Evolutionary conservation across 2,888 invertebrate genomes (phyloP).

Genomic region (Tanytarsus gracilentus): DNA sequence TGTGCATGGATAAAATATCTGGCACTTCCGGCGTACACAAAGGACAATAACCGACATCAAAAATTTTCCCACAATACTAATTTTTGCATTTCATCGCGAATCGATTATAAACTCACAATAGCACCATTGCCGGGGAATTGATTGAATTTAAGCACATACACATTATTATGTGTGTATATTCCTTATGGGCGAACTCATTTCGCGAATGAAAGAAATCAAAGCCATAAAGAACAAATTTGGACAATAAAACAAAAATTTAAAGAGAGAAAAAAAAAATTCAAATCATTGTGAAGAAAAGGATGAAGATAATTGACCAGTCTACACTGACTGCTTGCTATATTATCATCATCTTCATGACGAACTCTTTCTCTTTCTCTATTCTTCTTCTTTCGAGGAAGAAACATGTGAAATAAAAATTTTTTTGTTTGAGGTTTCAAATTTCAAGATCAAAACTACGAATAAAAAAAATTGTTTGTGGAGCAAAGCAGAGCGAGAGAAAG

Average conservation of each 20-base stretch:
- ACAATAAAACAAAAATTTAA: conserved; percentile 3
- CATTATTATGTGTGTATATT: background rate
- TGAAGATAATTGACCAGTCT: background rate
- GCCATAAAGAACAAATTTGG: conserved; percentile 22
- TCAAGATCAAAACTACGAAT: conserved; percentile 18
- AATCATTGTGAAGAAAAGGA: conserved; percentile 1
- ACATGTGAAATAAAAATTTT: background rate
- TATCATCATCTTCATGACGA: background rate
- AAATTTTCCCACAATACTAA: background rate
- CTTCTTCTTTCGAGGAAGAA: background rate
- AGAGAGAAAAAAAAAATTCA: background rate
- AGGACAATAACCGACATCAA: background rate
- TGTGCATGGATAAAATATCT: background rate
- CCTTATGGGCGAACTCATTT: background rate
- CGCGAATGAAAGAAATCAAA: conserved; percentile 18
- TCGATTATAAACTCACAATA: background rate
- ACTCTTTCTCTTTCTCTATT: background rate
- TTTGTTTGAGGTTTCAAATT: conserved; percentile 21
- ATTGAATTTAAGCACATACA: conserved; percentile 15
- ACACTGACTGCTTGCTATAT: background rate
- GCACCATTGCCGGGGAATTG: background rate
- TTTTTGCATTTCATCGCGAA: background rate
- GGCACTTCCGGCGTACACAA: background rate
- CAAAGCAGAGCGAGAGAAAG: background rate
- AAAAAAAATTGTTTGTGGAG: no score